Base-by-base conservation (phyloP, 1,140 invertebrate species). In the Neotoxoptera formosana region DNA sequence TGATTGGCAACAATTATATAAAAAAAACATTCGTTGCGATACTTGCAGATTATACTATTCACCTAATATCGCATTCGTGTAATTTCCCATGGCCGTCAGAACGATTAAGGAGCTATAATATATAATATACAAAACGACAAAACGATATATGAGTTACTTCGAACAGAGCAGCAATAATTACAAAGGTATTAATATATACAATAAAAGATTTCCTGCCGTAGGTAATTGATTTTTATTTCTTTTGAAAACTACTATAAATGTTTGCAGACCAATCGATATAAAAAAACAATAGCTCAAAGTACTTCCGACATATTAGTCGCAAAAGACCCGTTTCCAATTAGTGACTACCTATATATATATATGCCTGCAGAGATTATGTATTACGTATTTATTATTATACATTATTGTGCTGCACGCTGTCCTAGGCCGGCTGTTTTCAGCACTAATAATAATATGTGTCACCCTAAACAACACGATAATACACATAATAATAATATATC, bases 261-360 rank as follows among this genome's bases (percentile, higher is more conserved):
- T 88, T 51, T 1, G n/a, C 34, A 88, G 36, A 88, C 47, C 34
- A 17, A 53, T 34, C 86, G 47, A 89, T 53, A 51, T 36, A 51
- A 53, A 89, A 76, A 89, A 89, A 89, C 48, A 36, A 76, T 76
- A 25, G 48, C 9, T 34, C 21, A 56, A 53, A n/a, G 41, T 41
- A 89, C 9, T 89, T 36, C 47, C 47, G 2, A 88, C 30, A 30
- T n/a, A n/a, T 89, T 36, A n/a, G n/a, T 89, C 48, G 53, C 87
- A 89, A 89, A 89, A 89, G 88, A 56, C 20, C 34, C 91, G 34
- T 93, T 93, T 93, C 91, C 91, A 93, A 93, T 93, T 93, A 93
- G 81, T 93, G 25, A 93, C 91, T 45, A 53, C 34, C 14, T n/a
- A 53, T 53, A 76, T 34, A 76, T 17, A 67, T 67, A 76, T 76